These are phyloP conservation scores for Schlechtendalia chinensis DNA, from an alignment of 1,140 invertebrate species.

Conservation along the genomic window DNA sequence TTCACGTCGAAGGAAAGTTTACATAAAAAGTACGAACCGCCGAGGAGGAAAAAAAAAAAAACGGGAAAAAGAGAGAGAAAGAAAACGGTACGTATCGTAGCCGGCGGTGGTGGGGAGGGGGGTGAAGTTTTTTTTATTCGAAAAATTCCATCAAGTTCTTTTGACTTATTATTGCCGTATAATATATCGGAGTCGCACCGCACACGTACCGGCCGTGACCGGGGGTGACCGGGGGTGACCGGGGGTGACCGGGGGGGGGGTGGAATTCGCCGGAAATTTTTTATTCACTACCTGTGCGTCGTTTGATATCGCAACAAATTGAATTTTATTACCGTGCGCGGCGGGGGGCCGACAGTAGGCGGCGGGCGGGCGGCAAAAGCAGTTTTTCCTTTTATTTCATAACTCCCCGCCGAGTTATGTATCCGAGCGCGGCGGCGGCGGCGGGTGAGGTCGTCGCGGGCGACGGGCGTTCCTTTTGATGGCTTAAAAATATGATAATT, in stretches of 20 bases:
- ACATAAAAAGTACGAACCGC: constrained; percentile 50
- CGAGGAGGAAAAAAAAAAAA: neutral
- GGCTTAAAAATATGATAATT: constrained; percentile 50
- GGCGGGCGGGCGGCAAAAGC: constrained; percentile 40
- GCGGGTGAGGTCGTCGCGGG: neutral
- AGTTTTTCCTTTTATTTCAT: constrained; percentile 50
- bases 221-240: neutral
- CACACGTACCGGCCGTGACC: neutral
- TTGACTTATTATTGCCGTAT: constrained; percentile 49
- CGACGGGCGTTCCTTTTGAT: constrained; percentile 42
- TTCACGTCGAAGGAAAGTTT: constrained; percentile 40
- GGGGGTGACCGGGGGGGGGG: neutral
- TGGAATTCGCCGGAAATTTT: constrained; percentile 44
- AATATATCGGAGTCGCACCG: constrained; percentile 21
- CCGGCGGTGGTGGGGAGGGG: no score
- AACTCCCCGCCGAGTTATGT: constrained; percentile 41
- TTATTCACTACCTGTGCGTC: constrained; percentile 49
- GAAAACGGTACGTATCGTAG: constrained; percentile 32
- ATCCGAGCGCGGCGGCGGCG: constrained; percentile 20
- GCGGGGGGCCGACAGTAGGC: neutral
- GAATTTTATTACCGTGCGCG: constrained; percentile 50
- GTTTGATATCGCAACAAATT: constrained; percentile 48
- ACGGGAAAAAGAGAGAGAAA: constrained; percentile 8
- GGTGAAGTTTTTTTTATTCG: constrained; percentile 47
- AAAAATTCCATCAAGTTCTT: constrained; percentile 50